These are phyloP conservation scores for Hybos culiciformis DNA, from an alignment of 2,888 invertebrate genomes.

Conservation along the genomic window DNA sequence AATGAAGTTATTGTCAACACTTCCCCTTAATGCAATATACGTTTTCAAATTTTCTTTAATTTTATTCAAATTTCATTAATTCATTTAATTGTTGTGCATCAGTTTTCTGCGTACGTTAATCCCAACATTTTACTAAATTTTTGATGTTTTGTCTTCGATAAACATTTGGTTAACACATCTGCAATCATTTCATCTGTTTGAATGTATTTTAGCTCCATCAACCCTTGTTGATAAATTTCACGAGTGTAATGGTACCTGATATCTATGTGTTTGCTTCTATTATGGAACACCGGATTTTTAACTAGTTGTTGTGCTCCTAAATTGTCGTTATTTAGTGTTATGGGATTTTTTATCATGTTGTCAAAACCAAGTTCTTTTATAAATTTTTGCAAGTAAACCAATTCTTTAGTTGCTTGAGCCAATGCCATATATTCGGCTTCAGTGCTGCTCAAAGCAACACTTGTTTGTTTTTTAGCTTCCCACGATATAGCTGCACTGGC, in stretches of 20 bases:
- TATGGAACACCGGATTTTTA: constrained; percentile 12
- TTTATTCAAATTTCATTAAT: no score
- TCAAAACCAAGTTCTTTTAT: constrained; percentile 6
- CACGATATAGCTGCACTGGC: constrained; percentile 7
- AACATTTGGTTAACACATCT: no score
- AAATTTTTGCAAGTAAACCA: constrained; percentile 7
- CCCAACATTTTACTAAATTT: no score
- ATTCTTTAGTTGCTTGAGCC: constrained; percentile 8
- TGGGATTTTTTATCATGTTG: neutral
- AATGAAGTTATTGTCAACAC: no score
- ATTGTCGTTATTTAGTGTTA: constrained; percentile 8
- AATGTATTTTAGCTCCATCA: no score
- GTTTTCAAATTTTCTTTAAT: no score
- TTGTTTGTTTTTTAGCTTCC: constrained; percentile 10
- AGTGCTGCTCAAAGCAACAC: constrained; percentile 8
- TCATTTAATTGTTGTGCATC: no score
- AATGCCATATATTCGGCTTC: constrained; percentile 11
- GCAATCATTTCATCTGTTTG: no score
- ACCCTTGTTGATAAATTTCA: constrained; percentile 5
- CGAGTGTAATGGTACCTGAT: constrained; percentile 11
- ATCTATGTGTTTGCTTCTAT: constrained; percentile 12
- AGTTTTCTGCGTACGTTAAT: no score
- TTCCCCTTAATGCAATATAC: no score
- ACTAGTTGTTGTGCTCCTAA: constrained; percentile 10
- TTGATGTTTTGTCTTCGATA: no score